Evolutionary conservation across 2,888 invertebrate genomes (phyloP), one percentile per base, ranked within the genome.

Genomic region (Galeopsomyia nigrocyanea): DNA sequence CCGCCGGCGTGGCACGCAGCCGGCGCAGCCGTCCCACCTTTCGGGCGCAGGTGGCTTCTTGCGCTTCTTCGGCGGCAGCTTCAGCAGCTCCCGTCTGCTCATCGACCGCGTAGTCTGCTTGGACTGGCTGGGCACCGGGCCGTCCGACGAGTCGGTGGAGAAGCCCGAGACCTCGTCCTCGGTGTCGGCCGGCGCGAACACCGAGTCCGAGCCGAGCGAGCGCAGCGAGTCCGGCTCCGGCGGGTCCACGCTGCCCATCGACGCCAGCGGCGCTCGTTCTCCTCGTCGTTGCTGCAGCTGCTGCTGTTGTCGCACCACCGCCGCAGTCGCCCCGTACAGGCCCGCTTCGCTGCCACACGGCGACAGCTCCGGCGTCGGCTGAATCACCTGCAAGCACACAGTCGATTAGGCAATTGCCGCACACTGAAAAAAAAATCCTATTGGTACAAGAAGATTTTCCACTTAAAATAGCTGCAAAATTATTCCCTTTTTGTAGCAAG

Each of bases 151-250:
- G 82, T 95, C 95, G 51, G 94, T 94, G 73, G 94, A 94, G 83
- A 95, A 92, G 80, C 93, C 93, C 81, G 94, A 94, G 79, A 94
- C 92, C 82, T 95, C 95, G 81, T 94, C 94, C 83, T 95, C 95
- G 17, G 95, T 95, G 80, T 94, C 94, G 78, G 91, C 89, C 68
- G 87, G 90, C 77, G 88, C 88, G 85, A 95, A 95, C 72, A 95
- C 94, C 21, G 95, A 94, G 86, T 95, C 95, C 65, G 93, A 92
- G 57, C 92, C 92, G 71, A 92, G 89, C 17, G 92, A 91, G 75
- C 90, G 90, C 39, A 39, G 13, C 76, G 92, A 88, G 81, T 94
- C 94, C 79, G 91, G 91, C 82, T 94, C 94, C 61, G 90, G 90
- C 75, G 89, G 90, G 79, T 90, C 90, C 75, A 92, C 87, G 87